Conservation (phyloP, 2,888 invertebrate genomes). For the Patella depressa region DNA sequence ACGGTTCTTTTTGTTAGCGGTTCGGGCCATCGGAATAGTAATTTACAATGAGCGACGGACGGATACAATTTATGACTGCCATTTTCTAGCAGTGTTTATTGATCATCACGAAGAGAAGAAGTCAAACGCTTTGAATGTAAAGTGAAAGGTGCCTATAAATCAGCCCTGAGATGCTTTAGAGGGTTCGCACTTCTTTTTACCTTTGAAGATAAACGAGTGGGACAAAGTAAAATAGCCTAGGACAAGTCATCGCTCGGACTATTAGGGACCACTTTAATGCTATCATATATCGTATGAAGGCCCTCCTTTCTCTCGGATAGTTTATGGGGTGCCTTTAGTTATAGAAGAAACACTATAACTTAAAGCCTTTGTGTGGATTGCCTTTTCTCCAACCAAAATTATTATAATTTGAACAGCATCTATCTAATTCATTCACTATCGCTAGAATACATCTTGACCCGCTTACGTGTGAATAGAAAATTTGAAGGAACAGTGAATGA, state of each 20-base stretch:
- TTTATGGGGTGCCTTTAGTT: slow-evolving; percentile 3
- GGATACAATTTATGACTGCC: background rate
- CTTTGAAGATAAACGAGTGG: background rate
- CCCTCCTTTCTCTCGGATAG: background rate
- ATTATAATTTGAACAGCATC: slow-evolving; percentile 7
- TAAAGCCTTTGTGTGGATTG: background rate
- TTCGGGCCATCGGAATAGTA: background rate
- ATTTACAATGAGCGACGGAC: background rate
- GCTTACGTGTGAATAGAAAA: slow-evolving; percentile 4
- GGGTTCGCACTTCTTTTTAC: background rate
- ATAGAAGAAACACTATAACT: background rate
- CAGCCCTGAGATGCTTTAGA: background rate
- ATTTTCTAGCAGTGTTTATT: slow-evolving; percentile 6
- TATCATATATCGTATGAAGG: slow-evolving; percentile 10
- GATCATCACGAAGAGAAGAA: slow-evolving; percentile 7
- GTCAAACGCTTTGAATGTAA: slow-evolving; percentile 9
- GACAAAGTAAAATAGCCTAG: background rate
- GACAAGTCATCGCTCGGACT: background rate
- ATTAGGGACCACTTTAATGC: slow-evolving; percentile 7
- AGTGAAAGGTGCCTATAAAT: slow-evolving; percentile 7
- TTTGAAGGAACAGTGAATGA: background rate
- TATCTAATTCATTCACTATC: slow-evolving; percentile 5
- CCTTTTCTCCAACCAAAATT: slow-evolving; percentile 3
- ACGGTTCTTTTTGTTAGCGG: background rate
- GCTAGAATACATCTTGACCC: background rate